phyloP scores from a whole-genome alignment of 2,888 invertebrate genomes.

The Drosophila infuscata region DNA sequence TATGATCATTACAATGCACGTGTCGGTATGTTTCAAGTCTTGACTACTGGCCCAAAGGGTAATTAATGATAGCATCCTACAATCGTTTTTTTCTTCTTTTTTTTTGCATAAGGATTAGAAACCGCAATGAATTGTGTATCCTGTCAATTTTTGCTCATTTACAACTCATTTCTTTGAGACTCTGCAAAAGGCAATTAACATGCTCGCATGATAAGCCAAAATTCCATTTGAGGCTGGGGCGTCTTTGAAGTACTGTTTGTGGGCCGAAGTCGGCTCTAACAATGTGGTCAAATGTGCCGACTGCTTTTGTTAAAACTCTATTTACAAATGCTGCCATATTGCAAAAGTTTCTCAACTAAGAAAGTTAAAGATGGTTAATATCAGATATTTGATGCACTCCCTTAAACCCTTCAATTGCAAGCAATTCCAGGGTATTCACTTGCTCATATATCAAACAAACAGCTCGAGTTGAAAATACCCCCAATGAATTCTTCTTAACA shows the following conservation, averaged over 20 bases:
- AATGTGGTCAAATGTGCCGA: constrained; percentile 47
- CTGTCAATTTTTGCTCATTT: constrained; percentile 65
- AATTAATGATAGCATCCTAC: constrained; percentile 62
- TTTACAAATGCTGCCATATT: neutral
- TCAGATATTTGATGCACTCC: neutral
- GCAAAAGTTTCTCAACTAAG: neutral
- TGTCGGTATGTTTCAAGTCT: constrained; percentile 62
- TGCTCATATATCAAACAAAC: constrained; percentile 43
- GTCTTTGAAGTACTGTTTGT: constrained; percentile 62
- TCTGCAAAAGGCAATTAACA: constrained; percentile 70
- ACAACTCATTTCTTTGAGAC: constrained; percentile 76
- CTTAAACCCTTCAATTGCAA: constrained; percentile 1
- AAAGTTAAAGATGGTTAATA: neutral
- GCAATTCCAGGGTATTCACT: constrained; percentile 14
- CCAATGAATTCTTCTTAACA: constrained; percentile 52
- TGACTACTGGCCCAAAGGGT: constrained; percentile 36
- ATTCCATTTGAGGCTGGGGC: constrained; percentile 25
- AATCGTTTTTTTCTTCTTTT: neutral
- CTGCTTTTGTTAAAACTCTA: constrained; percentile 8
- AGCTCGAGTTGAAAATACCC: constrained; percentile 21
- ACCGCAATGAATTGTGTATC: constrained; percentile 57
- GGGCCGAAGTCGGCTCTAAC: constrained; percentile 7
- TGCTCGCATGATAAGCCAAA: constrained; percentile 64
- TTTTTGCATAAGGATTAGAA: constrained; percentile 49
- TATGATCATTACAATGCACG: constrained; percentile 69